Conservation (phyloP, 1,140 invertebrate genomes). For the Eurosta solidaginis region DNA sequence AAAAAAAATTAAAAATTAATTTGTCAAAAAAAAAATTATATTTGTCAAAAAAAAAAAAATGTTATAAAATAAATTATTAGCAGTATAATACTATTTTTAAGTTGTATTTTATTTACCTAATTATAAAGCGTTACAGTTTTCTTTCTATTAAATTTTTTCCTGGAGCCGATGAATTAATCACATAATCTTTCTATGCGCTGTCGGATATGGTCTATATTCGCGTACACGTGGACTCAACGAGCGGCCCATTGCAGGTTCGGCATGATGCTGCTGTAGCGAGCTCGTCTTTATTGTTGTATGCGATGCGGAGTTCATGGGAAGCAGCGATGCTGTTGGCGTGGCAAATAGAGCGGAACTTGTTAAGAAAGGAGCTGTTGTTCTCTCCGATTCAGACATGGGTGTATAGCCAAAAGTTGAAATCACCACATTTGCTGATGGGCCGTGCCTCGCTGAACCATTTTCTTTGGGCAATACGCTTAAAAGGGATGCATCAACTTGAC, state of each 20-base stretch:
- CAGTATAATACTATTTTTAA: too few relatives aligned
- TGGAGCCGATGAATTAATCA: too few relatives aligned
- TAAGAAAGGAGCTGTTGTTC: neutral
- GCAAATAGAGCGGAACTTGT: neutral
- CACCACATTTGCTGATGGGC: neutral
- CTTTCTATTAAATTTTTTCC: too few relatives aligned
- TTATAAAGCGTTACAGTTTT: too few relatives aligned
- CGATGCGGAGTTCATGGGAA: neutral
- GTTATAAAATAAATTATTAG: too few relatives aligned
- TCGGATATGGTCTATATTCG: neutral
- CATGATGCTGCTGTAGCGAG: neutral
- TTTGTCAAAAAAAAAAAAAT: too few relatives aligned
- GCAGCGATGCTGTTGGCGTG: neutral
- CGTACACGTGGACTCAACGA: neutral
- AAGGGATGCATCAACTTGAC: neutral
- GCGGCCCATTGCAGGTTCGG: neutral
- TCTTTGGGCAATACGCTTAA: neutral
- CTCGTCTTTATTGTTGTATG: neutral
- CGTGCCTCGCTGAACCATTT: neutral
- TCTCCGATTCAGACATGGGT: neutral
- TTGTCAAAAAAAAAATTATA: too few relatives aligned
- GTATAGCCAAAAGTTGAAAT: neutral
- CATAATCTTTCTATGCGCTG: neutral
- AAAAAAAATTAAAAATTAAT: too few relatives aligned
- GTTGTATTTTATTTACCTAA: too few relatives aligned